These are phyloP conservation scores for Drepana falcataria DNA, from an alignment of 2,888 invertebrate genomes.

Conservation along the genomic window DNA sequence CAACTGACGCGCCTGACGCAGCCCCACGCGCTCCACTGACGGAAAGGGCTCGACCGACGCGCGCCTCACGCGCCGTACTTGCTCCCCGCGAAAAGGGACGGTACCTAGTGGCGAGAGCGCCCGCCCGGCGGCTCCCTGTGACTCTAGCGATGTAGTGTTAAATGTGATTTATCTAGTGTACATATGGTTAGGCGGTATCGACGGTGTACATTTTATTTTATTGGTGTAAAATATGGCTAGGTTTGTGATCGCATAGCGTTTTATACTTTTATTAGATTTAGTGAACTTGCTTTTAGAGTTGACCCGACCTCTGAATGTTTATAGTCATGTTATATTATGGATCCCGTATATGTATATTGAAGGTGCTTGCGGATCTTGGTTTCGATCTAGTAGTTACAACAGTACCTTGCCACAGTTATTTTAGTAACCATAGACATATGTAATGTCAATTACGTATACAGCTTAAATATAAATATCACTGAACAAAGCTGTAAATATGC, in stretches of 20 bases:
- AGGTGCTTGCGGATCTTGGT: slow-evolving; percentile 14
- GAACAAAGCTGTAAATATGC: not conserved
- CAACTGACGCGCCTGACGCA: slow-evolving; percentile 55
- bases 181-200: slow-evolving; percentile 63
- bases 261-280: slow-evolving; percentile 58
- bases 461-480: too few species aligned
- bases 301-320: slow-evolving; percentile 26
- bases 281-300: slow-evolving; percentile 41
- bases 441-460: not conserved
- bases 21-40: slow-evolving; percentile 38
- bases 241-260: slow-evolving; percentile 75
- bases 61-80: slow-evolving; percentile 52
- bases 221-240: slow-evolving; percentile 61
- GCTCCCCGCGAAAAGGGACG: slow-evolving; percentile 33
- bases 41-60: slow-evolving; percentile 37
- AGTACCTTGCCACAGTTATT: slow-evolving; percentile 26
- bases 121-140: slow-evolving; percentile 20
- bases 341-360: slow-evolving; percentile 9
- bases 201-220: slow-evolving; percentile 73
- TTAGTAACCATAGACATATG: not conserved
- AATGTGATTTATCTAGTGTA: slow-evolving; percentile 74
- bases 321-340: slow-evolving; percentile 12
- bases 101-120: slow-evolving; percentile 23
- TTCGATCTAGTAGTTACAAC: slow-evolving; percentile 1
- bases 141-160: slow-evolving; percentile 42